Conservation (phyloP, 2,888 invertebrate genomes). For the Aphrophora alni region DNA sequence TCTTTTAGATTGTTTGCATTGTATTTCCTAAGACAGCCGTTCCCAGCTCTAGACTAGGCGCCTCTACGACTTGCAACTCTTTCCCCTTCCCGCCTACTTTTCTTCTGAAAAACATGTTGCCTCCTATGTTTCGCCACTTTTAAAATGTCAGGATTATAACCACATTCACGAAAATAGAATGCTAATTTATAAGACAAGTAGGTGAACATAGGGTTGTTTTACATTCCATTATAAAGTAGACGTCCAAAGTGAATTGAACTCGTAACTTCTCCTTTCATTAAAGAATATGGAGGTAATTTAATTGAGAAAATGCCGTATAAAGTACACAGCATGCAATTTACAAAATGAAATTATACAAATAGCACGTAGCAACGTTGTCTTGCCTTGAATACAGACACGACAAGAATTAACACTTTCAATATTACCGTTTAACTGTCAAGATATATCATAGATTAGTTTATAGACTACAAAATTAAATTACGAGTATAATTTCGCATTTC, state of each 20-base stretch:
- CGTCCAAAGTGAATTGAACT: not conserved
- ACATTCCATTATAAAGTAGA: no score
- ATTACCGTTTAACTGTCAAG: no score
- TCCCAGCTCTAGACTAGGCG: not conserved
- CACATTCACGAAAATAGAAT: not conserved
- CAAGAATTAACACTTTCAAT: no score
- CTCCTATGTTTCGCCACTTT: not conserved
- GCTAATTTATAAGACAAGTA: no score
- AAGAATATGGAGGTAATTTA: not conserved
- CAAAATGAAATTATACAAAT: not conserved
- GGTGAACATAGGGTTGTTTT: not conserved
- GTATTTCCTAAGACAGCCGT: not conserved
- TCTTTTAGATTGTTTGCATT: not conserved
- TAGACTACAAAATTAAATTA: no score
- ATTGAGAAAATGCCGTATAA: not conserved
- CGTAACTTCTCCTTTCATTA: not conserved
- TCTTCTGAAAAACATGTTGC: not conserved
- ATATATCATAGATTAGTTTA: no score
- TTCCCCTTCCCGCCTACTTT: not conserved
- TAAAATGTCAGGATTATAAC: not conserved
- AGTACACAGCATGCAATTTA: not conserved
- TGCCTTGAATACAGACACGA: not conserved
- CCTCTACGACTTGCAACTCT: not conserved
- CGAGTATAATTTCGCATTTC: no score
- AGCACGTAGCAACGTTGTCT: not conserved